Base-by-base conservation (phyloP, 2,888 invertebrate genomes). In the Erpobdella octoculata region DNA sequence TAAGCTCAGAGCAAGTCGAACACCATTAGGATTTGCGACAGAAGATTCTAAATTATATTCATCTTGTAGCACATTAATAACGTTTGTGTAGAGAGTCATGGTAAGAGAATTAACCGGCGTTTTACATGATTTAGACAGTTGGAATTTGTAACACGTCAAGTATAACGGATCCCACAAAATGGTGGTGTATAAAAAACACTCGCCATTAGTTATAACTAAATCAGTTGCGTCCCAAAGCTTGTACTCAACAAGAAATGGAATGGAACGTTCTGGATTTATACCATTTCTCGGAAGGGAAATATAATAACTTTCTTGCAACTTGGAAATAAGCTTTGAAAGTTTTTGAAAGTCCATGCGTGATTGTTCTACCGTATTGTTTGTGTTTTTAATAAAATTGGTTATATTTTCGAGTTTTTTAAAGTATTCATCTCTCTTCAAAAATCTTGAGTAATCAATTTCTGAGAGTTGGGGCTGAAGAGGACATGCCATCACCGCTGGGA, bases 111-210 rank as follows among this genome's bases (percentile, higher is more conserved):
- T 33, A 2, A 70, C 36, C 35, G 35, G 12, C 25, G 12, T 31
- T n/a, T 28, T 15, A 37, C 59, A 58, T 25, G 37, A 25, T 36
- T 18, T 58, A 35, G 35, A 33, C n/a, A 70, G 18, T 15, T 70
- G 33, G 35, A 70, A 12, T 18, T 58, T 70, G 28, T 70, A 38
- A 31, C 70, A 70, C 38, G 31, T 70, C 9, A 37, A 28, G 38
- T 70, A 70, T 1, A 37, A 15, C 12, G 70, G 21, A 36, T 53
- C 37, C 70, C 70, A 70, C 28, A 68, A 46, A 28, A n/a, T 35
- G n/a, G 9, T 8, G 9, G 28, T 41, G 18, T 25, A 18, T 0
- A 21, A 37, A n/a, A 8, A 5, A 53, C 53, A 53, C 21, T 53
- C 15, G 4, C 15, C 53, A 53, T 53, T 8, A 1, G 53, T 53